Evolutionary conservation across 2,797 vertebrate species (phyloP).

Genomic region (Merluccius polli): DNA sequence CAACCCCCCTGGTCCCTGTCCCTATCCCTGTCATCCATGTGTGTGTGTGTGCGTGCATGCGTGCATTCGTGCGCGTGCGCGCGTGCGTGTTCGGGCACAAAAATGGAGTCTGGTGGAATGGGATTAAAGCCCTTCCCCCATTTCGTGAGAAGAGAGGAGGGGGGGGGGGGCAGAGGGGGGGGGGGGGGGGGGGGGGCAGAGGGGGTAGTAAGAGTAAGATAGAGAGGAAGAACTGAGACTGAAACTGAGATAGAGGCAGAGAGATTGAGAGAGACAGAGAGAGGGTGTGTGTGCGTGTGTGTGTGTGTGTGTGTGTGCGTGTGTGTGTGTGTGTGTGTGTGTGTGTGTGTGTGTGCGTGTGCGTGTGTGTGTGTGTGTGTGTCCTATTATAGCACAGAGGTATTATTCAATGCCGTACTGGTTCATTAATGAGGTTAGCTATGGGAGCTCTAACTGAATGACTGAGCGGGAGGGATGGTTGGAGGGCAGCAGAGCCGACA

Average conservation of each 20-base stretch:
- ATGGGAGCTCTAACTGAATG: conserved; percentile 1
- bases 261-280: not conserved
- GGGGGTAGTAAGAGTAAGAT: not conserved
- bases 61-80: no score
- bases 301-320: no score
- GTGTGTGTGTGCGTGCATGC: not conserved
- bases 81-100: no score
- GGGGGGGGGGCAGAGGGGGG: no score
- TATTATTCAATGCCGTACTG: not conserved
- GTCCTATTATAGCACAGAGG: not conserved
- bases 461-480: not conserved
- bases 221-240: not conserved
- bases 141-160: not conserved
- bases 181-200: no score
- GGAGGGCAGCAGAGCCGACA: not conserved
- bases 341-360: no score
- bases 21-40: no score
- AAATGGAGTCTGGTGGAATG: conserved; percentile 2
- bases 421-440: conserved; percentile 8
- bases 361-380: not conserved
- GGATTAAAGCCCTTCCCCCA: not conserved
- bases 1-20: not conserved
- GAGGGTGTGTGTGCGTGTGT: no score
- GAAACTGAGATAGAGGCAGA: not conserved
- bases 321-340: no score